A percentile compares a stretch with the other conserved stretches of the same genome.
These are phyloP conservation scores for Epicauta chinensis DNA, from an alignment of 1,140 invertebrate genomes.

Conservation along the genomic window DNA sequence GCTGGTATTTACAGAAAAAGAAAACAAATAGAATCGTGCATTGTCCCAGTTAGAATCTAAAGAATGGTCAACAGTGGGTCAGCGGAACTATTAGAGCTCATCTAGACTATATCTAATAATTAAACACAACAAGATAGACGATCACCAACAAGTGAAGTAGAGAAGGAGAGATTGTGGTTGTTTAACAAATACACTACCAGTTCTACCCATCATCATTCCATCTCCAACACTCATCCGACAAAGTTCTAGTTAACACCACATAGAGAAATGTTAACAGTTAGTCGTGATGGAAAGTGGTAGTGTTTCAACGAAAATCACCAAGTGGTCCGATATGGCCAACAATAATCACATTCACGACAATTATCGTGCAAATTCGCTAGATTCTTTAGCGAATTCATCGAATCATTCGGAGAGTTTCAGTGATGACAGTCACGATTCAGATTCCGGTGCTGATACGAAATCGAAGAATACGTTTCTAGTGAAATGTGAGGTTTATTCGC, in stretches of 20 bases:
- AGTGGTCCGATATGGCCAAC: conserved; percentile 16
- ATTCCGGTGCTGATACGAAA: conserved; percentile 45
- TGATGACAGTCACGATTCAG: conserved; percentile 50
- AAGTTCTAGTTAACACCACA: no score
- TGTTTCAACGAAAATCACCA: conserved; percentile 16
- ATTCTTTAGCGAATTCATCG: conserved; percentile 59
- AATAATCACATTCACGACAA: conserved; percentile 5
- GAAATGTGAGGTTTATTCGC: conserved; percentile 37
- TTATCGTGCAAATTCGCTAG: conserved; percentile 48
- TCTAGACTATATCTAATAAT: conserved; percentile 28
- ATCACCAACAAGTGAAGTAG: no score
- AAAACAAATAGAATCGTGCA: not conserved
- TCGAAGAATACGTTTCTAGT: conserved; percentile 39
- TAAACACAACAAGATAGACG: no score
- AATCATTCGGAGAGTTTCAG: conserved; percentile 46
- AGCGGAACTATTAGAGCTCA: conserved; percentile 40
- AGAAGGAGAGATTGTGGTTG: no score
- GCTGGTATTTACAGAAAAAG: not conserved
- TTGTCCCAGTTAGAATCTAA: conserved; percentile 14
- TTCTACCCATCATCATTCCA: no score
- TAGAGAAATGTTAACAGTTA: not conserved
- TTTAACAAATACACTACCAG: no score
- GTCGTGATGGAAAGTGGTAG: not conserved
- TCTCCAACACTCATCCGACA: no score
- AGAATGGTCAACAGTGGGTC: conserved; percentile 34